phyloP scores from a whole-genome alignment of 2,888 invertebrate genomes.

The Acrobasis consociella region DNA sequence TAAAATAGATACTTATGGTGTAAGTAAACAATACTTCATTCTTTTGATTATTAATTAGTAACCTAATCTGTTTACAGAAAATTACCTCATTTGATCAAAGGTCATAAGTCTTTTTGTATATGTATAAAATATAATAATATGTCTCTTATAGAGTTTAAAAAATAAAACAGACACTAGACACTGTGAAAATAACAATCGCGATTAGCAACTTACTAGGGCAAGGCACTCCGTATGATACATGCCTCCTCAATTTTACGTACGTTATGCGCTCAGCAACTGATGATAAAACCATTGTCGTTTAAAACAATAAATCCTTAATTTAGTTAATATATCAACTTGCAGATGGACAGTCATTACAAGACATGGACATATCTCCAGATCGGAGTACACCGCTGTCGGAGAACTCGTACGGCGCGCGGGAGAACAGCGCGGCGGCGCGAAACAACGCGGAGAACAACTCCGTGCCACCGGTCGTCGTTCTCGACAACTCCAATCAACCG shows the following conservation, averaged over 20 bases:
- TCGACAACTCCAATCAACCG: conserved; percentile 74
- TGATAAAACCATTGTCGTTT: too few species aligned
- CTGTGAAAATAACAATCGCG: too few species aligned
- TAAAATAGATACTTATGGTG: too few species aligned
- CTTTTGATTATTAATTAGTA: too few species aligned
- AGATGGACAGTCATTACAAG: conserved; percentile 86
- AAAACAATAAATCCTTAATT: background rate
- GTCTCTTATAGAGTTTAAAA: background rate
- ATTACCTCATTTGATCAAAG: too few species aligned
- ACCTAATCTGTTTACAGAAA: too few species aligned
- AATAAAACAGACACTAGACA: background rate
- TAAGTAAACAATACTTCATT: too few species aligned
- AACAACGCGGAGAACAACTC: conserved; percentile 52
- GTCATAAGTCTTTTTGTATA: background rate
- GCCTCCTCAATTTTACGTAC: too few species aligned
- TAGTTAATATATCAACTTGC: conserved; percentile 26
- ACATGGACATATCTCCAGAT: conserved; percentile 97
- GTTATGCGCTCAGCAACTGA: too few species aligned
- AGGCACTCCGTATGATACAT: too few species aligned
- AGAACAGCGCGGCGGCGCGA: conserved; percentile 59
- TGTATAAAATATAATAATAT: too few species aligned
- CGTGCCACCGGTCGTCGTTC: conserved; percentile 70
- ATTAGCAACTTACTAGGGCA: too few species aligned
- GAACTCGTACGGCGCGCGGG: conserved; percentile 84
- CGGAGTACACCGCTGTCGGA: conserved; percentile 94